Base-by-base conservation (phyloP, 2,888 invertebrate species). In the Timema cristinae region DNA sequence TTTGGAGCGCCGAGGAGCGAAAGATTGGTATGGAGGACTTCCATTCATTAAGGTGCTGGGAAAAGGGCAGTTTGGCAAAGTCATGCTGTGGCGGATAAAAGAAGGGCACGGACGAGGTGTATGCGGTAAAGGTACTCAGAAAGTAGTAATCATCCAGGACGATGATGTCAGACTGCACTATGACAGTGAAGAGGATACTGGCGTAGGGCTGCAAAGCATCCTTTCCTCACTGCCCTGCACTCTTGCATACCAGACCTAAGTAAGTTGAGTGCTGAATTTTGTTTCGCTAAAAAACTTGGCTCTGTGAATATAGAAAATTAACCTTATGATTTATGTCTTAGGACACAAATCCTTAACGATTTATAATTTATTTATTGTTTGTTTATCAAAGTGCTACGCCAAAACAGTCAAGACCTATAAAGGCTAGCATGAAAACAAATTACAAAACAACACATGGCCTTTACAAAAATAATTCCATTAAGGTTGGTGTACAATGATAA, bases 81-180 rank as follows among this genome's bases (percentile, higher is more conserved):
- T 98, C 69, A 97, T 98, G 96, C 85, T 98, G n/a, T n/a, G 74
- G 98, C 98, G 0, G 98, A n/a, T n/a, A 98, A 84, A 91, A 91
- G 82, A 95, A 93, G 83, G 92, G 92, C 76, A 90, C 93, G 16
- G 97, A 97, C 73, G 97, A 98, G 85, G 92, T 94, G 77, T 93
- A 91, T 81, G 93, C 93, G 11, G 90, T 93, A 73, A 93, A 93
- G 82, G 92, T 97, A 77, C 86, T 98, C 80, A 97, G 86, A 99
- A 98, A 84, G 97, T 97, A 85, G 95, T 95, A 59, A 98, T 98
- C 77, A 92, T 98, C 79, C 97, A 98, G 85, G 98, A 98, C 83
- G 98, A 99, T 83, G 98, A 98, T 85, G 98, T 98, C 72, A n/a
- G 98, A 98, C 84, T 98, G 98, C 84, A 98, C 98, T 72, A 96